Base-by-base conservation (phyloP, 2,888 invertebrate species). In the Arrhopalites spinosus region DNA sequence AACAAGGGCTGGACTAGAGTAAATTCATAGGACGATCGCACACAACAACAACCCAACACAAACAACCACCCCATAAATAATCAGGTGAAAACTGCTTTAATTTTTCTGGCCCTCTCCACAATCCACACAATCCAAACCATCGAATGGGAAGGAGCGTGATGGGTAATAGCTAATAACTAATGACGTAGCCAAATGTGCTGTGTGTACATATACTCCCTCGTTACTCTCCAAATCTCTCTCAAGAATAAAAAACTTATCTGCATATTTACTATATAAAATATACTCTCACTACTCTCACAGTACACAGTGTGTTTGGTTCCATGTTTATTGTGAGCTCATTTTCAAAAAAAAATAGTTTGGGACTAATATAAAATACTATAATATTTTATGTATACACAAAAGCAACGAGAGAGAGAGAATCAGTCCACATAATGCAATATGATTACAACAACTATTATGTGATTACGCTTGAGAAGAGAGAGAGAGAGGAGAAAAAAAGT, bases 141-240 rank as follows among this genome's bases (percentile, higher is more conserved):
- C 13, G 45, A 66, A 45, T 11, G 66, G 30, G n/a, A 13, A 66
- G 3, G 25, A 43, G 71, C 71, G 71, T 71, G 71, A 71, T 56
- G 56, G 56, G 59, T 71, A 71, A 71, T 71, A 71, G 59, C 71
- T 71, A 71, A 59, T 71, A 70, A 70, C 56, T 70, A 70, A 70
- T 70, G 70, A 70, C 70, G 56, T 70, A 29, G n/a, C n/a, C n/a
- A n/a, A n/a, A n/a, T n/a, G n/a, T n/a, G 36, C 3, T 36, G 36
- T 36, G n/a, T 36, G 11, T 36, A 36, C 11, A 11, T 36, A 36
- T 36, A 36, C 36, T 36, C 36, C 3, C 3, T 36, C 3, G 11
- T 36, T 36, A 36, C 36, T 36, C 36, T 36, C 11, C 36, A 36
- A 36, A 3, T 36, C 36, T 36, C 36, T 11, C 11, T n/a, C n/a